Evolutionary conservation across 2,888 invertebrate genomes (phyloP).

Genomic region (Plagodis pulveraria): DNA sequence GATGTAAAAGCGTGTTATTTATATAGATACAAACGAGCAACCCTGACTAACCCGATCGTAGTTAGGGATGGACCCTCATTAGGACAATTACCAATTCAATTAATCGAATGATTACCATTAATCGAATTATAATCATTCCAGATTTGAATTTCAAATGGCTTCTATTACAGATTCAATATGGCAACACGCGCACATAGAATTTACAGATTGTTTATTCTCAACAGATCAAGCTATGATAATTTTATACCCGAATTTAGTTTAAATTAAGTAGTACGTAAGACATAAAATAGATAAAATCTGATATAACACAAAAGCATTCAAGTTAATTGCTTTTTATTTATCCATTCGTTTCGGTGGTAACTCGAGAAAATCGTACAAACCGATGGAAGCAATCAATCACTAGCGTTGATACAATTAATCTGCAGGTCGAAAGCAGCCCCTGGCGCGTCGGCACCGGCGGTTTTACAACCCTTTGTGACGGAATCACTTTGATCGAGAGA

Average conservation of each 20-base stretch:
- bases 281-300: background rate
- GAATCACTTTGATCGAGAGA: conserved; percentile 72
- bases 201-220: background rate
- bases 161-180: conserved; percentile 11
- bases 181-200: background rate
- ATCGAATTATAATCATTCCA: conserved; percentile 29
- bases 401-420: conserved; percentile 68
- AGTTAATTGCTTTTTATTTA: conserved; percentile 24
- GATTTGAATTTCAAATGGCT: conserved; percentile 32
- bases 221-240: background rate
- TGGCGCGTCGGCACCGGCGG: conserved; percentile 59
- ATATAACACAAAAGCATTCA: conserved; percentile 11
- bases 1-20: conserved; percentile 43
- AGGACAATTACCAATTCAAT: conserved; percentile 31
- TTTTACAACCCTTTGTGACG: conserved; percentile 76
- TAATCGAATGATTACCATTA: conserved; percentile 38
- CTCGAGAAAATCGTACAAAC: conserved; percentile 37
- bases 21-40: conserved; percentile 40
- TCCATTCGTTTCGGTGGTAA: conserved; percentile 21
- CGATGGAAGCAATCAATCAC: conserved; percentile 47
- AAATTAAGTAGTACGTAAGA: too few relatives aligned
- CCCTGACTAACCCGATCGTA: conserved; percentile 9
- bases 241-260: too few relatives aligned
- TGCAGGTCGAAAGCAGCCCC: conserved; percentile 51
- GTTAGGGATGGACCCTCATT: conserved; percentile 32